phyloP scores from a whole-genome alignment of 2,888 invertebrate genomes.

The Lasioglossum zephyrum region DNA sequence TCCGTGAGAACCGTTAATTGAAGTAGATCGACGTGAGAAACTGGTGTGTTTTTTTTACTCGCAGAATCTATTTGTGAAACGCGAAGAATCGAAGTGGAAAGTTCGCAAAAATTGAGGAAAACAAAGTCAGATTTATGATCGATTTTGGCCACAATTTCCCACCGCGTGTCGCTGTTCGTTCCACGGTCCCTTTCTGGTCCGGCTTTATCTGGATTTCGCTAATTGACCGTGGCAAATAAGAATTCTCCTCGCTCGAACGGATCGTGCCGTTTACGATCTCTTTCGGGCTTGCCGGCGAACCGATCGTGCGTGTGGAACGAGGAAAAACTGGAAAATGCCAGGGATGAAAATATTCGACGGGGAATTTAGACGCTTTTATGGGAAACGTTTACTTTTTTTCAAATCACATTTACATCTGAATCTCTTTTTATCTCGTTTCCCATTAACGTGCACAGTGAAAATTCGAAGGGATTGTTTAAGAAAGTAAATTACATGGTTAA shows the following conservation, averaged over 20 bases:
- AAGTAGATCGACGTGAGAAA: slow-evolving; percentile 12
- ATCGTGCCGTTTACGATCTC: slow-evolving; percentile 53
- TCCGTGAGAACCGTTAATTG: slow-evolving; percentile 8
- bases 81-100: neutral
- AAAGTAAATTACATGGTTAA: no score
- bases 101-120: neutral
- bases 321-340: slow-evolving; percentile 1
- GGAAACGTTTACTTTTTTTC: neutral
- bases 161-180: slow-evolving; percentile 15
- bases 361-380: neutral
- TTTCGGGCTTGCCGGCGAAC: slow-evolving; percentile 51
- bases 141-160: slow-evolving; percentile 2
- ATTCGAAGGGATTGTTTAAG: no score
- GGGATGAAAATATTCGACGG: neutral
- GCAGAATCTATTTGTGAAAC: slow-evolving; percentile 4
- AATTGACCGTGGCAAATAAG: slow-evolving; percentile 75
- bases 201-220: slow-evolving; percentile 62
- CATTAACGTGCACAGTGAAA: no score
- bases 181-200: slow-evolving; percentile 40
- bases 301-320: slow-evolving; percentile 3
- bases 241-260: slow-evolving; percentile 70
- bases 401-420: neutral
- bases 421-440: neutral
- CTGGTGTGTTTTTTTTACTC: neutral
- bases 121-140: slow-evolving; percentile 19